phyloP scores from a whole-genome alignment of 2,888 invertebrate species.

The Leptogaster cylindrica region DNA sequence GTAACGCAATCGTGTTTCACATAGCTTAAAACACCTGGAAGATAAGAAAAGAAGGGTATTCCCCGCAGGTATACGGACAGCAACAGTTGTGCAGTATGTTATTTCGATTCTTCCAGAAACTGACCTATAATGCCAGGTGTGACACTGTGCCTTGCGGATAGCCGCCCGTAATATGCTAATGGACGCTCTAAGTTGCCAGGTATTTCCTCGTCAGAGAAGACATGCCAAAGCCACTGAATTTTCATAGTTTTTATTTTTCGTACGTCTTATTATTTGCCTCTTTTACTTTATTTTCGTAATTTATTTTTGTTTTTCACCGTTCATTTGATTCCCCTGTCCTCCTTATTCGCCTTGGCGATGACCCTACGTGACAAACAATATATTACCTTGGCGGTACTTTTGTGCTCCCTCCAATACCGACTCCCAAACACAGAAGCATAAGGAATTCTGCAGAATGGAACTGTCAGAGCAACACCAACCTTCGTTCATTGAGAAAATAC shows the following conservation, averaged over 20 bases:
- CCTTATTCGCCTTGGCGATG: not conserved
- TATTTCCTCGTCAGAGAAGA: not conserved
- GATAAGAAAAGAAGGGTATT: not conserved
- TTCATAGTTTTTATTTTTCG: not conserved
- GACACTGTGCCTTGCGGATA: not conserved
- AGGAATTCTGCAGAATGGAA: constrained; percentile 1
- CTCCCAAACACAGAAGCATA: constrained; percentile 1
- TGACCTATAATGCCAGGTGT: constrained; percentile 33
- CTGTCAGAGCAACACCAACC: not conserved
- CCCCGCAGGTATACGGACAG: not conserved
- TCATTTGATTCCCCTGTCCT: not conserved
- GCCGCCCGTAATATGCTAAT: too few relatives aligned
- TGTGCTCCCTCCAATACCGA: not conserved
- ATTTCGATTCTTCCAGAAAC: constrained; percentile 26
- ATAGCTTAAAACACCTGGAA: constrained; percentile 36
- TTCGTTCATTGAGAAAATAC: constrained; percentile 28
- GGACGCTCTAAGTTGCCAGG: not conserved
- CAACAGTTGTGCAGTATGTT: constrained; percentile 22
- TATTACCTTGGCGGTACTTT: constrained; percentile 14
- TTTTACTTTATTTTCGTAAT: too few relatives aligned
- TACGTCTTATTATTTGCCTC: too few relatives aligned
- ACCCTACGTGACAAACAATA: not conserved
- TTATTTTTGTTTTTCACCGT: constrained; percentile 1
- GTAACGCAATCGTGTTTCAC: constrained; percentile 30
- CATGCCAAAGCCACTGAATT: not conserved